Percentiles rank a stretch among this genome's conserved stretches.
phyloP scores from a whole-genome alignment of 2,888 invertebrate genomes.

The Drosophila longiperda region DNA sequence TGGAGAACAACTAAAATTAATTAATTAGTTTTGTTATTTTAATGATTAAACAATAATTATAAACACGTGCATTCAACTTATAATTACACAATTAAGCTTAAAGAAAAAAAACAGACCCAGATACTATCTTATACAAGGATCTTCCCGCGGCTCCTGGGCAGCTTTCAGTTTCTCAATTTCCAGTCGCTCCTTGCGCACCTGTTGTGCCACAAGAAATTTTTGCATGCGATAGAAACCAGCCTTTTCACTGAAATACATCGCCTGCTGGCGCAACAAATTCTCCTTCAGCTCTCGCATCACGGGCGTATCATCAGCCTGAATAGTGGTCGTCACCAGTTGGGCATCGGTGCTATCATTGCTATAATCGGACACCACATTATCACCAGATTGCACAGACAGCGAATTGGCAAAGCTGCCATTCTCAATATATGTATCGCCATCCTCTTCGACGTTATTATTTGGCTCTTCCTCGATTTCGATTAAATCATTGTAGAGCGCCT shows the following conservation, averaged over 20 bases:
- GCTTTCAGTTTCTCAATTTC: conserved; percentile 47
- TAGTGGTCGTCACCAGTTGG: conserved; percentile 48
- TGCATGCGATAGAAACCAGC: conserved; percentile 80
- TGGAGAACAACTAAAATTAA: conserved; percentile 44
- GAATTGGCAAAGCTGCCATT: conserved; percentile 30
- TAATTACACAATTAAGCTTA: conserved; percentile 36
- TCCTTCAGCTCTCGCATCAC: conserved; percentile 57
- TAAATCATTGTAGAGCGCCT: conserved; percentile 44
- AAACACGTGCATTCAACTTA: conserved; percentile 40
- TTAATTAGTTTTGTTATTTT: conserved; percentile 40
- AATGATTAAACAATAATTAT: conserved; percentile 39
- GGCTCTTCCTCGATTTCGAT: conserved; percentile 50
- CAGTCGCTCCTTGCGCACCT: conserved; percentile 67
- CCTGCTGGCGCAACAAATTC: conserved; percentile 75
- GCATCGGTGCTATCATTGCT: conserved; percentile 53
- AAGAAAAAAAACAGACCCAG: background rate
- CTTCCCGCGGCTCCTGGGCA: background rate
- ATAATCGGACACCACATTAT: conserved; percentile 42
- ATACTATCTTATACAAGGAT: conserved; percentile 10
- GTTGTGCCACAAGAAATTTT: conserved; percentile 75
- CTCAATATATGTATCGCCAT: conserved; percentile 29
- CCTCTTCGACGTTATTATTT: conserved; percentile 27
- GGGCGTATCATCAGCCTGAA: conserved; percentile 53
- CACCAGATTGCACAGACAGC: conserved; percentile 27
- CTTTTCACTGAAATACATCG: conserved; percentile 77